Conservation (phyloP, 2,113 vertebrate species). For the Orthonyx spaldingii region DNA sequence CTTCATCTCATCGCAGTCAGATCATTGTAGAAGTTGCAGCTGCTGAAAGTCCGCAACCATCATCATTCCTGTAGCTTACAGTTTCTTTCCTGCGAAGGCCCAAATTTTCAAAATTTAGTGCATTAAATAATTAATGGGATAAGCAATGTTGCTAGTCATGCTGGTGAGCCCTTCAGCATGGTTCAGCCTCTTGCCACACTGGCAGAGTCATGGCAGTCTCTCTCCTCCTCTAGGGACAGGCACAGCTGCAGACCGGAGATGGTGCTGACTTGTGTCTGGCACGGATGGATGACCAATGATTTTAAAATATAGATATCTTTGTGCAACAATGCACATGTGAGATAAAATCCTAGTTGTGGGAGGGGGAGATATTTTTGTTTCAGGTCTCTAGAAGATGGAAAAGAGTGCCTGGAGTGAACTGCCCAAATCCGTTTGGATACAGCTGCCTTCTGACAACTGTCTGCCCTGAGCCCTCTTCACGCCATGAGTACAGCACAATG, state of each 20-base stretch:
- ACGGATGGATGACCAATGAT: fast-evolving
- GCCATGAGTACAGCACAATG: neutral
- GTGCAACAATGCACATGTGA: neutral
- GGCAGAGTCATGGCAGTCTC: neutral
- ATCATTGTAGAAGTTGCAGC: neutral
- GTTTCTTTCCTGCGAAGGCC: neutral
- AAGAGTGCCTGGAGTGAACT: neutral
- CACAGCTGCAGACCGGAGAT: neutral
- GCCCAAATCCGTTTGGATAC: neutral
- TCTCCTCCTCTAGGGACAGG: neutral
- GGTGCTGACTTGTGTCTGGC: neutral
- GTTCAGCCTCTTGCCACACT: neutral
- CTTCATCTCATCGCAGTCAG: neutral
- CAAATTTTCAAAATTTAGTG: neutral
- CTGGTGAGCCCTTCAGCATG: neutral
- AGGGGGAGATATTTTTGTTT: neutral
- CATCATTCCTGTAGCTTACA: neutral
- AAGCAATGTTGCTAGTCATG: neutral
- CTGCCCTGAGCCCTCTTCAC: neutral
- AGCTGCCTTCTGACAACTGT: neutral
- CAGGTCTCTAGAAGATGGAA: neutral
- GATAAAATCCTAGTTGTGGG: neutral
- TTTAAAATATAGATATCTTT: neutral
- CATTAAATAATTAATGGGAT: neutral
- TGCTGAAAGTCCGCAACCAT: neutral